These are phyloP conservation scores for Aegotheles bennettii DNA, from an alignment of 2,113 vertebrate species.

Conservation along the genomic window DNA sequence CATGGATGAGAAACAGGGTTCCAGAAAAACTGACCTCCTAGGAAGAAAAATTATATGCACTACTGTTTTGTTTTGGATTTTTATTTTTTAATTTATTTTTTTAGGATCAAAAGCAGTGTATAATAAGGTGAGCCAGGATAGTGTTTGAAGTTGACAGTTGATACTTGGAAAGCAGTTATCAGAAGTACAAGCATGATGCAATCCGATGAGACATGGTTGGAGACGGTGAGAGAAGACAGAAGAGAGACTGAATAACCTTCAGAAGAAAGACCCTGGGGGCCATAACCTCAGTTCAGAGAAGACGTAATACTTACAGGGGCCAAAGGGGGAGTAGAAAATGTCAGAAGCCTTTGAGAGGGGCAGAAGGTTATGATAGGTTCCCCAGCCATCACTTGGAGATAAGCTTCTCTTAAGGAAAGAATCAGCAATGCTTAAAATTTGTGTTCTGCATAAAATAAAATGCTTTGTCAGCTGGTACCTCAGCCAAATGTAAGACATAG, in stretches of 20 bases:
- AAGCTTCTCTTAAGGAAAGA: conserved; percentile 1
- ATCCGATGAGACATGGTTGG: background rate
- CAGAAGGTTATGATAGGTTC: background rate
- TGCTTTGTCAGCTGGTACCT: background rate
- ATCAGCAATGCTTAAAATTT: conserved; percentile 13
- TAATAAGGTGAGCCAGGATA: background rate
- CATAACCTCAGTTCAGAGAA: background rate
- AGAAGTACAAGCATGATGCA: background rate
- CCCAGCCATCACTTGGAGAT: background rate
- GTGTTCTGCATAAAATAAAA: background rate
- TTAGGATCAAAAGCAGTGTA: background rate
- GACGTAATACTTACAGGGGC: background rate
- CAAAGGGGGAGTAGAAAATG: background rate
- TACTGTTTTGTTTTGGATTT: background rate
- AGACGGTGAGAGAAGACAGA: background rate
- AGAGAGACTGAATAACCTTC: background rate
- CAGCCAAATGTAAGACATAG: background rate
- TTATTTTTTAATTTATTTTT: background rate
- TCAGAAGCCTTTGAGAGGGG: background rate
- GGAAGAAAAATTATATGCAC: background rate
- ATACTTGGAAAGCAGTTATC: background rate
- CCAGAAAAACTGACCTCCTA: background rate
- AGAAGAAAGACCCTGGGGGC: background rate
- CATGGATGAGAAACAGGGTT: background rate
- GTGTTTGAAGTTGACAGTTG: background rate